A percentile compares a stretch with the other conserved stretches of the same genome.
Evolutionary conservation across 1,140 invertebrate genomes (phyloP).

Genomic region (Tyrophagus putrescentiae): DNA sequence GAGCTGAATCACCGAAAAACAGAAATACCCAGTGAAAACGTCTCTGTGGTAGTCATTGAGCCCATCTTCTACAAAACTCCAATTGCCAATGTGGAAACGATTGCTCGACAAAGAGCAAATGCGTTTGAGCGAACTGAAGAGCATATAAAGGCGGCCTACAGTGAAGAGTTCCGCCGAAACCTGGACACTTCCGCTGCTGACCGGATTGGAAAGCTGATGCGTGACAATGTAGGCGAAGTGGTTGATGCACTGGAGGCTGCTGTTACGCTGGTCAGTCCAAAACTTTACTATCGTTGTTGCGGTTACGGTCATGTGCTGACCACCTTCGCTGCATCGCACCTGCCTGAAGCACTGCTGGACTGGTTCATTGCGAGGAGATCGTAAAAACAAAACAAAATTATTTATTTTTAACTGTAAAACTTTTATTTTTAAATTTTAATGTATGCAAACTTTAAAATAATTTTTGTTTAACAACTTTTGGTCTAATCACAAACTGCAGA

Average conservation of each 20-base stretch:
- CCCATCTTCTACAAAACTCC: conserved; percentile 28
- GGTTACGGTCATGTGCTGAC: conserved; percentile 2
- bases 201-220: conserved; percentile 16
- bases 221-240: conserved; percentile 31
- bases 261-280: conserved; percentile 26
- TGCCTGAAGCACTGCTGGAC: conserved; percentile 3
- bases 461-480: too few relatives aligned
- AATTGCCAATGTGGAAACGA: conserved; percentile 12
- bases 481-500: too few relatives aligned
- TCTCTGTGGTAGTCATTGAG: conserved; percentile 38
- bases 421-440: too few relatives aligned
- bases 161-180: conserved; percentile 31
- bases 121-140: conserved; percentile 31
- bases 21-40: too few relatives aligned
- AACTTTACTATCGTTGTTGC: conserved; percentile 16
- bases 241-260: conserved; percentile 32
- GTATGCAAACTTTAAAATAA: too few relatives aligned
- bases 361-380: too few relatives aligned
- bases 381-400: too few relatives aligned
- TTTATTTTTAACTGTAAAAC: too few relatives aligned
- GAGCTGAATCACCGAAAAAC: conserved; percentile 41
- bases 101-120: background rate
- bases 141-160: conserved; percentile 32
- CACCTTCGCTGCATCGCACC: background rate
- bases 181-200: too few relatives aligned